Base-by-base conservation (phyloP, 2,888 invertebrate genomes). In the Tachina grossa region DNA sequence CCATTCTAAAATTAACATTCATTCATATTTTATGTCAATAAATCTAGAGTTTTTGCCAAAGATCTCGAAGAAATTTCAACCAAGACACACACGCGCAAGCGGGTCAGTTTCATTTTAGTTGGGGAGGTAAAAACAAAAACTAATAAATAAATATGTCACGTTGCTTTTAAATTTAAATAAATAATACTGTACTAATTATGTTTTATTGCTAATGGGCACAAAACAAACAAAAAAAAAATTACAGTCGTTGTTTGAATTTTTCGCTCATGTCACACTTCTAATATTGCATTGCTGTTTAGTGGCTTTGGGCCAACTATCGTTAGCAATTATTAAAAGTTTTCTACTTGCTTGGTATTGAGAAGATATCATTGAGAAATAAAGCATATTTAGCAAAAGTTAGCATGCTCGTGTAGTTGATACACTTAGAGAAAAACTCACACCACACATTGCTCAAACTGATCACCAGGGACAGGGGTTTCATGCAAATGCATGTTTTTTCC, bases 1-100 rank as follows among this genome's bases (percentile, higher is more conserved):
- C 65, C 75, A 75, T 71, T 84, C 76, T 76, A 66, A 76, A 76
- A 84, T 80, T 84, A 80, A 53, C 75, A 80, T 71, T 79, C 63
- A n/a, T 19, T 41, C n/a, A 43, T n/a, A 6, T 74, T 59, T 49
- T 49, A 8, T 59, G 22, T 59, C 59, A 72, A 47, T 2, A 45
- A 22, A 55, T 39, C 43, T 22, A 55, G 45, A 57, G 9, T 22
- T 16, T 9, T 59, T 49, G 45, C 13, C n/a, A 71, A 45, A 57
- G 51, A 53, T 55, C 14, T 71, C 14, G 11, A n/a, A 59, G 41
- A 16, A 74, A 61, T 8, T 11, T 45, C 10, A 55, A 45, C 6
- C 43, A 5, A 71, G 31, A 9, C 31, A 71, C 16, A 22, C 10
- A 45, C 19, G 10, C 19, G 10, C 49, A 59, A n/a, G 13, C 49